phyloP scores from a whole-genome alignment of 2,797 vertebrate genomes.

The Thripadectes ignobilis region DNA sequence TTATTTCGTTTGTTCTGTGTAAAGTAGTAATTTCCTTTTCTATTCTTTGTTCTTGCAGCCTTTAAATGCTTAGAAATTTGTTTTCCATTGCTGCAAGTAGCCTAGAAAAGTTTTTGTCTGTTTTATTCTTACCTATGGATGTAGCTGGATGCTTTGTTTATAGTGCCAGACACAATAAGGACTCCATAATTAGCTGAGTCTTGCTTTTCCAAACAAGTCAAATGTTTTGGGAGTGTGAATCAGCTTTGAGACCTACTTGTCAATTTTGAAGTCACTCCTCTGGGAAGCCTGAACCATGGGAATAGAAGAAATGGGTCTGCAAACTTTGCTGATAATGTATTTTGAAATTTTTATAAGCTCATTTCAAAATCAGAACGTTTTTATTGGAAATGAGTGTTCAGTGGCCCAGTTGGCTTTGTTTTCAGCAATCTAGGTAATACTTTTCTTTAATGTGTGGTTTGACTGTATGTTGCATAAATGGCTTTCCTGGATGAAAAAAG shows the following conservation, averaged over 20 bases:
- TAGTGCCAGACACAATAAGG: neutral
- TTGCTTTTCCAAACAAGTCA: neutral
- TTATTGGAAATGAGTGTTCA: neutral
- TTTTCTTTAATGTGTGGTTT: neutral
- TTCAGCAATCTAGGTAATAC: neutral
- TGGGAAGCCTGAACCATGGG: neutral
- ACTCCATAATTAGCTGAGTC: neutral
- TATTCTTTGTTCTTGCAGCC: conserved; percentile 15
- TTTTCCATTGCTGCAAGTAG: neutral
- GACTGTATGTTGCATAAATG: neutral
- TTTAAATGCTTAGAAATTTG: neutral
- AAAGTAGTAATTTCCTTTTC: conserved; percentile 35
- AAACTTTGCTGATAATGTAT: neutral
- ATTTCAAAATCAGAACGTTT: neutral
- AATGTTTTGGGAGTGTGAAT: neutral
- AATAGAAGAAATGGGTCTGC: neutral
- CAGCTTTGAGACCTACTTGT: neutral
- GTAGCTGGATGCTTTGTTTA: neutral
- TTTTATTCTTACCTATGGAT: conserved; percentile 18
- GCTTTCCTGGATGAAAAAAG: neutral
- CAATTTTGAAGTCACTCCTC: neutral
- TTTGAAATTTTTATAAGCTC: neutral
- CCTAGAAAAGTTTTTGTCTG: neutral
- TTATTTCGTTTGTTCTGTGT: conserved; percentile 38
- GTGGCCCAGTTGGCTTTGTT: neutral